Conservation (phyloP, 2,888 invertebrate genomes). For the Anthophora plumipes region DNA sequence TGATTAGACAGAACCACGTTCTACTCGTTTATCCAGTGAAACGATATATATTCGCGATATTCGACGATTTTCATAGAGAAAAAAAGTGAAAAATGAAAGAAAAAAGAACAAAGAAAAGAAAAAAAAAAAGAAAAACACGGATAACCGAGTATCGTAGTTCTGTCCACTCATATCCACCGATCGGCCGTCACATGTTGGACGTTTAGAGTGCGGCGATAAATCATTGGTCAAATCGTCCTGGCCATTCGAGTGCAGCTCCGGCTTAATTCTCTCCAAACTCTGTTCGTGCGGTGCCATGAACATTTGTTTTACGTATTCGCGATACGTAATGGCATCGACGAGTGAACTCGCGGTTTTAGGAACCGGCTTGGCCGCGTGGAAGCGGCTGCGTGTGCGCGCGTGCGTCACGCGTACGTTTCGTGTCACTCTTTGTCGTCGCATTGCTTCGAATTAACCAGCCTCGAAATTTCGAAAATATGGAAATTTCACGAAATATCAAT, state of each 20-base stretch:
- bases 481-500: too few relatives aligned
- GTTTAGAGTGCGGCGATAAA: constrained; percentile 59
- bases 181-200: constrained; percentile 57
- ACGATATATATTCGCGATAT: too few relatives aligned
- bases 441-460: too few relatives aligned
- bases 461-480: too few relatives aligned
- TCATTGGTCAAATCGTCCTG: constrained; percentile 64
- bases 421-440: constrained; percentile 25
- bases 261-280: constrained; percentile 63
- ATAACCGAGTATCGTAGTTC: constrained; percentile 8
- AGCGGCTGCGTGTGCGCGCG: constrained; percentile 7
- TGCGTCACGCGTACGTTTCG: constrained; percentile 36
- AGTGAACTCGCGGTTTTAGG: constrained; percentile 27
- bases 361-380: background rate
- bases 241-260: constrained; percentile 61
- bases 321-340: constrained; percentile 58
- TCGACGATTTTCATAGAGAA: background rate
- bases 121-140: background rate
- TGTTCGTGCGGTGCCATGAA: constrained; percentile 59
- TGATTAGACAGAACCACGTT: constrained; percentile 40
- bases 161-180: constrained; percentile 51
- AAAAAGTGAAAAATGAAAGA: too few relatives aligned
- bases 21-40: constrained; percentile 28
- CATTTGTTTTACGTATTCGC: constrained; percentile 60
- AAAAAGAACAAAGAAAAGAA: too few relatives aligned